Evolutionary conservation across 2,113 vertebrate genomes (phyloP).

Genomic region (Nerophis ophidion): DNA sequence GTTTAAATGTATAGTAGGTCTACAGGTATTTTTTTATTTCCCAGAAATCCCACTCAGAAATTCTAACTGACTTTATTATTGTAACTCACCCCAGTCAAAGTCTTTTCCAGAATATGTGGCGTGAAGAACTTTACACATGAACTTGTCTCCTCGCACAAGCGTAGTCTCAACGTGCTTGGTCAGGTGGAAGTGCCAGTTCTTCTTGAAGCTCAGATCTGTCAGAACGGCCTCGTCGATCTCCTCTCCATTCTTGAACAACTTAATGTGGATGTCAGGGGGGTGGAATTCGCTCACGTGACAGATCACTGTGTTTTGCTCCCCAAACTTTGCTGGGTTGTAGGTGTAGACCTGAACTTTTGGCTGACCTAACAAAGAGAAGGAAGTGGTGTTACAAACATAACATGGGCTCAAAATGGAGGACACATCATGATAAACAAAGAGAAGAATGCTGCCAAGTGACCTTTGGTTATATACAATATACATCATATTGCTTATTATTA

Average conservation of each 20-base stretch:
- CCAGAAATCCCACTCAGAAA: not conserved
- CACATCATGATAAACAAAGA: too few relatives aligned
- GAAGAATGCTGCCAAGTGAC: too few relatives aligned
- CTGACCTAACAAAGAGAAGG: constrained; percentile 8
- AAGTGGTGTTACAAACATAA: not conserved
- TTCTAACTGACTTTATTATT: not conserved
- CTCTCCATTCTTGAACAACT: constrained; percentile 30
- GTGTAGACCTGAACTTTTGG: constrained; percentile 77
- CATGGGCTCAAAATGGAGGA: not conserved
- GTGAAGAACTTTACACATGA: constrained; percentile 65
- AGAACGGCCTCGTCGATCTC: not conserved
- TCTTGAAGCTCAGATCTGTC: constrained; percentile 77
- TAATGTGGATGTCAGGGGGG: constrained; percentile 74
- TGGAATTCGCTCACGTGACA: constrained; percentile 78
- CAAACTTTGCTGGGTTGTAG: not conserved
- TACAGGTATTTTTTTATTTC: not conserved
- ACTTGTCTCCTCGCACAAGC: accelerated
- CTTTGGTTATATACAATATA: too few relatives aligned
- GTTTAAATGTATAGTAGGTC: too few relatives aligned
- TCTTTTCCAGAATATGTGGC: accelerated
- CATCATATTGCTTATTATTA: too few relatives aligned
- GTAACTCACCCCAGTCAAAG: constrained; percentile 71
- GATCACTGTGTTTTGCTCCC: constrained; percentile 63
- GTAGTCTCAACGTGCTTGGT: constrained; percentile 42
- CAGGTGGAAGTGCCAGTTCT: constrained; percentile 79